Base-by-base conservation (phyloP, 1,140 invertebrate genomes). In the Pogonomyrmex barbatus region DNA sequence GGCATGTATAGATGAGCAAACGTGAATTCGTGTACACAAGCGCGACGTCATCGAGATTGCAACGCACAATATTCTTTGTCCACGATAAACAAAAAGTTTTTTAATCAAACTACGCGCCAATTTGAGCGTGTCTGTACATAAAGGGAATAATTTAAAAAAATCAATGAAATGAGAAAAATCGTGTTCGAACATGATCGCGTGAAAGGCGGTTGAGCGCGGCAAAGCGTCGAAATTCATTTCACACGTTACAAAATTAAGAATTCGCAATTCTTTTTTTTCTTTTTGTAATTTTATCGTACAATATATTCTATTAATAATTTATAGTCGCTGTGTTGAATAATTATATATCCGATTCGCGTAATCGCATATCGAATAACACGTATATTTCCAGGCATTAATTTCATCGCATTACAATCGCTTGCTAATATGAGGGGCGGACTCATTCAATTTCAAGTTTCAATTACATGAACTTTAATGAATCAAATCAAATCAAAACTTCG, bases 321-420 rank as follows among this genome's bases (percentile, higher is more conserved):
- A 24, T 24, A 52, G n/a, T 47, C 54, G 56, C 62, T 68, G 75
- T 83, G 75, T 83, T 47, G 79, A 54, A 33, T 83, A 75, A 83
- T 83, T 75, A 70, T 70, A 78, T 86, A 78, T 86, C 58, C 50
- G 83, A 65, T 65, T 79, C 62, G 71, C 47, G 60, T 85, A 78
- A 76, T 86, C 87, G 86, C 83, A 56, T 85, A 68, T 73, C 47
- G 79, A 83, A 75, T 83, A 83, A 83, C 67, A 83, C 45, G 62
- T 83, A 78, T 65, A 78, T 65, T 76, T 50, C 63, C 56, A 45
- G 71, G 54, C 56, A 71, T 81, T 86, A 70, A 70, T 83, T 83
- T 83, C 42, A 60, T 83, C 56, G 68, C 67, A 52, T 86, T 56
- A 73, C 58, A 63, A 62, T 81, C 86, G 36, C 79, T 54, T 39